These are phyloP conservation scores for Brachionus paranguensis DNA, from an alignment of 1,140 invertebrate species.

Conservation along the genomic window DNA sequence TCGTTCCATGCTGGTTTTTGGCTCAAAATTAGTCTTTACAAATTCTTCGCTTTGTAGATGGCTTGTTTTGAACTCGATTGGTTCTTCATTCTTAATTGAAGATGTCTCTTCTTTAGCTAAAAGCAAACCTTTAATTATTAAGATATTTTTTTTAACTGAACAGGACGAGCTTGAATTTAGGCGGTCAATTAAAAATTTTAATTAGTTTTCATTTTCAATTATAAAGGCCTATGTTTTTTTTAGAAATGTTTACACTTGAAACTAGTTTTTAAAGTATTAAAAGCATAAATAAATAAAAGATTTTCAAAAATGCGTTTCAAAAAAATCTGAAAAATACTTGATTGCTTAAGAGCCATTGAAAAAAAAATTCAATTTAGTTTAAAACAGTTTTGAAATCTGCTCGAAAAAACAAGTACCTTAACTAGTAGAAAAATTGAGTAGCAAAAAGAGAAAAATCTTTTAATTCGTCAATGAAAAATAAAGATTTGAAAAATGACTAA, in stretches of 20 bases:
- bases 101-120: constrained; percentile 6
- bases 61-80: neutral
- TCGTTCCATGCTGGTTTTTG: neutral
- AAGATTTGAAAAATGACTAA: too few relatives aligned
- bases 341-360: too few relatives aligned
- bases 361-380: neutral
- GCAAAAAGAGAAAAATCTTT: too few relatives aligned
- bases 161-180: neutral
- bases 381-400: neutral
- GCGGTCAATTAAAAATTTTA: neutral
- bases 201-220: neutral
- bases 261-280: neutral
- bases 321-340: too few relatives aligned
- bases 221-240: neutral
- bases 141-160: neutral
- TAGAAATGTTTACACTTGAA: neutral
- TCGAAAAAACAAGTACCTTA: neutral
- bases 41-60: neutral
- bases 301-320: too few relatives aligned
- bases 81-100: neutral
- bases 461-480: too few relatives aligned
- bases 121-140: neutral
- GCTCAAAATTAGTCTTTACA: neutral
- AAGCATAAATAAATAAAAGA: neutral
- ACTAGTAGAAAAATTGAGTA: too few relatives aligned